Base-by-base conservation (phyloP, 2,797 vertebrate genomes). In the Sebastes trivittatus region DNA sequence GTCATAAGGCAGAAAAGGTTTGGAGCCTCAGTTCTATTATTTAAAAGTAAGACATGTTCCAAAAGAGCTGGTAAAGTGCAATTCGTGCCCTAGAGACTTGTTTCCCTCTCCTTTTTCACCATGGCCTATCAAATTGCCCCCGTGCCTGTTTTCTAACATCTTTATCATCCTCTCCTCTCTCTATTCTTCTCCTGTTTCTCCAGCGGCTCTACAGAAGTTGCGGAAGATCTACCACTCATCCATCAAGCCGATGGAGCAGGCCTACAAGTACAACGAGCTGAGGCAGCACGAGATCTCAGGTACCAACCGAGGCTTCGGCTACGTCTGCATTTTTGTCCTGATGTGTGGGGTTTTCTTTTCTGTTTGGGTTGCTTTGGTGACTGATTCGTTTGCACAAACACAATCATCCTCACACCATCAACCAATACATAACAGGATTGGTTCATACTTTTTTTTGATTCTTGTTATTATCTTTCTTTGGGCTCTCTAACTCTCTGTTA, bases 211-310 rank as follows among this genome's bases (percentile, higher is more conserved):
- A 32, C 96, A 98, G 95, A 94, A 95, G 82, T 95, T 99, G 80
- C 95, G 97, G 68, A 98, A 98, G 93, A 98, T 99, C 92, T 99
- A 99, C 92, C 98, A 99, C 80, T 89, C 96, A 0, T 96, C 98
- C 92, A 99, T 99, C 95, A 98, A 96, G 90, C 98, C 98, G 49
- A 94, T 99, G 96, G 98, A 99, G 82, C 97, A 98, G 93, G 98
- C 98, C 76, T 99, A 99, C 94, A 99, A 97, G 91, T 99, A 99
- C 96, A 99, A 98, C 0, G 98, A 99, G 92, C 96, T 99, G 88
- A 96, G 98, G 84, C 98, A 99, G 92, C 98, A 99, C 0, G 98
- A 99, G 93, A 98, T 99, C 93, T 99, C 98, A 96, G 98, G 98
- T 99, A 97, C 22, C 22, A 14, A 14, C 42, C 20, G 4, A 14